phyloP scores from a whole-genome alignment of 2,113 vertebrate species.

The Eurystomus gularis region DNA sequence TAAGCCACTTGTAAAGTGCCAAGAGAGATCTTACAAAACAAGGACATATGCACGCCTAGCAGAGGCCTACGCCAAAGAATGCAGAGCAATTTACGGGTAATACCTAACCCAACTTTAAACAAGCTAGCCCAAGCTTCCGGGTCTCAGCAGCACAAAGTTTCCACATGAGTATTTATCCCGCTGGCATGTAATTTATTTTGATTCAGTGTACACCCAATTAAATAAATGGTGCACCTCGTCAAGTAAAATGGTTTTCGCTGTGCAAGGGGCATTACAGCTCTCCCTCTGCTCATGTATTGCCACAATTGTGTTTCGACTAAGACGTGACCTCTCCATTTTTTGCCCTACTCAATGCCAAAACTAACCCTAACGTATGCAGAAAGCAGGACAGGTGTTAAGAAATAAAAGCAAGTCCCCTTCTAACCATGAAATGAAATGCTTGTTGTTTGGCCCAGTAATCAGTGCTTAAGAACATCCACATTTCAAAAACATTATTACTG shows the following conservation, averaged over 20 bases:
- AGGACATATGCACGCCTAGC: background rate
- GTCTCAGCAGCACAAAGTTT: background rate
- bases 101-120: background rate
- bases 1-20: background rate
- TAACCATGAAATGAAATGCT: background rate
- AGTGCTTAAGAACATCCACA: background rate
- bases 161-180: rapidly evolving
- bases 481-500: background rate
- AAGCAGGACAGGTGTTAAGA: background rate
- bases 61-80: background rate
- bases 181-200: background rate
- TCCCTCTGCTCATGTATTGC: background rate
- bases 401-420: background rate
- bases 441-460: background rate
- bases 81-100: background rate
- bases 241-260: background rate
- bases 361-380: rapidly evolving
- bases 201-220: background rate
- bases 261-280: background rate
- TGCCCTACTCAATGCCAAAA: background rate
- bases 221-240: background rate
- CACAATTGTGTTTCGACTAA: background rate
- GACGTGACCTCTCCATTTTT: background rate
- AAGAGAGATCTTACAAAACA: background rate
- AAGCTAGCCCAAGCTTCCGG: background rate